Evolutionary conservation across 2,888 invertebrate species (phyloP), one percentile per base, ranked within the genome.

Genomic region (Acanthopleura granulata): DNA sequence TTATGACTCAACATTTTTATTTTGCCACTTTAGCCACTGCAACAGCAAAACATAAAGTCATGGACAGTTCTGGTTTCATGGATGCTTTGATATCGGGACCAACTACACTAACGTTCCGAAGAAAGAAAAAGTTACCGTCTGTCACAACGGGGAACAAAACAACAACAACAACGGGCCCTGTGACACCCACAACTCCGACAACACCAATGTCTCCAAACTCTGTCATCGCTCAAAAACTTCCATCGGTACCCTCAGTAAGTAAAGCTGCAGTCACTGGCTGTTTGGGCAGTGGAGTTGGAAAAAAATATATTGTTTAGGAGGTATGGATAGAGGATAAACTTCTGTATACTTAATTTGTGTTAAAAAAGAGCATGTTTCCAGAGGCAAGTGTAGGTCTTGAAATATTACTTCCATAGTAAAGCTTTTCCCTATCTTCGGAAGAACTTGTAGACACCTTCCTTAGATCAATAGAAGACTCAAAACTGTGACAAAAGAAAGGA

Each of bases 51-150:
- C 84, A 85, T 80, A 83, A 81, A 73, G 83, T 97, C 72, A 94
- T 96, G 88, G 98, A 98, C 90, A 97, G 97, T 88, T 96, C 95
- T 86, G 94, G 96, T 91, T 98, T 98, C 89, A 97, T 97, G 94
- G 97, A 97, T 90, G 97, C 97, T 0, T 91, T 98, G 51, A 95
- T 81, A n/a, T 79, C 95, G 0, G 94, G 94, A 0, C 94, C 95
- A 12, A 94, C 94, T 16, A 75, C 80, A 1, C 82, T 82, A 40
- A 92, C 90, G 91, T 94, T 94, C 0, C 94, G 84, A 74, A 83
- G 94, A 85, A 97, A 96, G 88, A 92, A 95, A 76, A 86, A 87
- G 74, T 70, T 77, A 18, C 29, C 75, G 0, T 25, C 77, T 51
- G 62, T 40, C 16, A 40, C 40, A 25, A 22, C 49, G 18, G n/a